Conservation (phyloP, 1,140 invertebrate genomes). For the Lordiphosa clarofinis region DNA sequence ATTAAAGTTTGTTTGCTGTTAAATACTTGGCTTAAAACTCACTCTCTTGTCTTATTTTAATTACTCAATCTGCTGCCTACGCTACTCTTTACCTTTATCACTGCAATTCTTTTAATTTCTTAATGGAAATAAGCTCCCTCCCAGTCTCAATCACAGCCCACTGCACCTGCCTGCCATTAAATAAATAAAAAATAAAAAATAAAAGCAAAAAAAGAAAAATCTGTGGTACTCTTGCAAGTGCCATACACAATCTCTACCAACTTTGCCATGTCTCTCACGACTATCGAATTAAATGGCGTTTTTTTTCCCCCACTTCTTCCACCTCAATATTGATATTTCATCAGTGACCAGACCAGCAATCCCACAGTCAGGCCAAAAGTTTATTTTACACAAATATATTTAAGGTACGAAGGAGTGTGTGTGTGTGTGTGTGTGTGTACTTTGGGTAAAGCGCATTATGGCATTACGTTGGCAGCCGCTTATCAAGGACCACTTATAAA, state of each 20-base stretch:
- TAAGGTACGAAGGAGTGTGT: not conserved
- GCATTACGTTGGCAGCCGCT: slow-evolving; percentile 59
- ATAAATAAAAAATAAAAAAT: slow-evolving; percentile 40
- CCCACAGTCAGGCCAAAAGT: slow-evolving; percentile 15
- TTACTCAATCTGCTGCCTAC: not conserved
- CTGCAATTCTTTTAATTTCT: slow-evolving; percentile 37
- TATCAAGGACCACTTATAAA: slow-evolving; percentile 68
- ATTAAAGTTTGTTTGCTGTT: too few species aligned
- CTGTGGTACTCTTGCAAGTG: slow-evolving; percentile 43
- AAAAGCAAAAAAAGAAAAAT: slow-evolving; percentile 38
- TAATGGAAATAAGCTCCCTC: slow-evolving; percentile 40
- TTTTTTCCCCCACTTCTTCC: slow-evolving; percentile 18
- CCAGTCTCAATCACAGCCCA: slow-evolving; percentile 14
- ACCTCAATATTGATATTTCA: slow-evolving; percentile 63
- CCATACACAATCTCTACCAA: slow-evolving; percentile 29
- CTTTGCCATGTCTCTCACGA: slow-evolving; percentile 27
- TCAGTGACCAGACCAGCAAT: slow-evolving; percentile 16
- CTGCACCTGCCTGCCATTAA: slow-evolving; percentile 43
- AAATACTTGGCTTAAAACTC: too few species aligned
- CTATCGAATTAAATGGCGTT: slow-evolving; percentile 55
- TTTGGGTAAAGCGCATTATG: slow-evolving; percentile 59
- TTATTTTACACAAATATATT: slow-evolving; percentile 28
- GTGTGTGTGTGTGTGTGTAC: not conserved
- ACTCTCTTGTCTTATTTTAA: not conserved
- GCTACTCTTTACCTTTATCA: not conserved